phyloP scores from a whole-genome alignment of 2,888 invertebrate genomes.

The Andricus curvator region DNA sequence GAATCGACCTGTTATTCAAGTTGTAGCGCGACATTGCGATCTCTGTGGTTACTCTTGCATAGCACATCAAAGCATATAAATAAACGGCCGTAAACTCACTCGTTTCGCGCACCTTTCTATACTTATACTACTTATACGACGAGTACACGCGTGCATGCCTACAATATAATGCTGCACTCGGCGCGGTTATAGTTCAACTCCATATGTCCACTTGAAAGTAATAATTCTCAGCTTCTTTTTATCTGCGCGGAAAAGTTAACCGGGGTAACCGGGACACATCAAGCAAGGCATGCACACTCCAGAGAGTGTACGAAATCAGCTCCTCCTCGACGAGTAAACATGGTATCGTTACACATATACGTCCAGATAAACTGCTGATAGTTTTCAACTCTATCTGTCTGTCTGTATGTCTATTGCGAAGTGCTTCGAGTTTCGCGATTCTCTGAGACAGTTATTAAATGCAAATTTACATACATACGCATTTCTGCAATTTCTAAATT shows the following conservation, averaged over 20 bases:
- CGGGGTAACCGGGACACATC: conserved; percentile 7
- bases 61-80: conserved; percentile 62
- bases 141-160: not conserved
- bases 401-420: not conserved
- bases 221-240: conserved; percentile 26
- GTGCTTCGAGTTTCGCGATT: not conserved
- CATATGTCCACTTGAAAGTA: conserved; percentile 25
- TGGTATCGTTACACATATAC: conserved; percentile 27
- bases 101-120: conserved; percentile 61
- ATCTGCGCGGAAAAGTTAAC: not conserved
- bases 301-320: conserved; percentile 26
- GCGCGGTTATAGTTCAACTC: conserved; percentile 4
- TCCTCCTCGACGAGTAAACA: conserved; percentile 23
- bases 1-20: conserved; percentile 26
- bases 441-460: not conserved
- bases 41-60: conserved; percentile 66
- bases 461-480: not conserved
- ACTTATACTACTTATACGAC: conserved; percentile 3
- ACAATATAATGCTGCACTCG: not conserved
- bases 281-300: conserved; percentile 5
- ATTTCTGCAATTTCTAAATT: not conserved
- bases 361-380: conserved; percentile 24
- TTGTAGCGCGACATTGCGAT: conserved; percentile 58
- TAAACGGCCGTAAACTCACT: conserved; percentile 59
- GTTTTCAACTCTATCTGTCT: not conserved